Evolutionary conservation across 2,113 vertebrate genomes (phyloP).

Genomic region (Prochilodus magdalenae): DNA sequence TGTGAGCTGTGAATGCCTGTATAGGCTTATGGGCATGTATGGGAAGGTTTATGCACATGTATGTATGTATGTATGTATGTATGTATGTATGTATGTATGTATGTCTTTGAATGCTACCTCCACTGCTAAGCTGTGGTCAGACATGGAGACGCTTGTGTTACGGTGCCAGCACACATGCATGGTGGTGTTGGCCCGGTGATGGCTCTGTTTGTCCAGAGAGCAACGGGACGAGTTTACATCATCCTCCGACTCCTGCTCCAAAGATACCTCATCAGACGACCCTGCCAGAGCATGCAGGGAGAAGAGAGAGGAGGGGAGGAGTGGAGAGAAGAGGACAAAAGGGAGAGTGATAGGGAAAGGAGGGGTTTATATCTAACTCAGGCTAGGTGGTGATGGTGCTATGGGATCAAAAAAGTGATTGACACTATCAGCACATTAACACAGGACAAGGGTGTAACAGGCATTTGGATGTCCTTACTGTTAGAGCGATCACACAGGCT

Average conservation of each 20-base stretch:
- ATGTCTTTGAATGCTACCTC: conserved; percentile 83
- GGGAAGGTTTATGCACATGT: not conserved
- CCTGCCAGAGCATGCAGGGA: conserved; percentile 74
- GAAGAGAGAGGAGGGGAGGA: conserved; percentile 16
- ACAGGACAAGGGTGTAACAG: conserved; percentile 64
- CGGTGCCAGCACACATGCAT: conserved; percentile 97
- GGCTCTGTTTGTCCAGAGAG: conserved; percentile 86
- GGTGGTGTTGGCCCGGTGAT: conserved; percentile 90
- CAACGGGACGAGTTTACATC: conserved; percentile 81
- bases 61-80: conserved; percentile 28
- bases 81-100: conserved; percentile 32
- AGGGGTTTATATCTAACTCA: conserved; percentile 42
- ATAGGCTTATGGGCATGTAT: too few relatives aligned
- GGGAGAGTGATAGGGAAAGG: conserved; percentile 4
- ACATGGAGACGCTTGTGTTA: conserved; percentile 94
- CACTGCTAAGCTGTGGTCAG: conserved; percentile 89
- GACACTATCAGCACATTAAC: not conserved
- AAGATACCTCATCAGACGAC: conserved; percentile 84
- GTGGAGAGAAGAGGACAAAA: conserved; percentile 40
- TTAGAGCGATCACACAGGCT: conserved; percentile 71
- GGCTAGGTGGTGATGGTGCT: conserved; percentile 13
- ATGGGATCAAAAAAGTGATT: not conserved
- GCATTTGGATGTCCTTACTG: conserved; percentile 79
- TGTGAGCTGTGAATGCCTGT: too few relatives aligned
- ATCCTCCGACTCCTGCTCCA: conserved; percentile 90